Evolutionary conservation across 2,113 vertebrate species (phyloP).

Genomic region (human): GRCh38 chr21:35925001-35925500

Average conservation of each 20-base stretch:
- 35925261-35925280: not conserved
- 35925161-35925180: not conserved
- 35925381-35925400: not conserved
- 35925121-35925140: not conserved
- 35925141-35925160: not conserved
- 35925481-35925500: constrained; percentile 8
- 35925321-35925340: not conserved
- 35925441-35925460: not conserved
- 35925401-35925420: constrained; percentile 21
- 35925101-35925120: not conserved
- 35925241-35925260: not conserved
- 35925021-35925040: not conserved
- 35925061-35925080: not conserved
- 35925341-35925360: constrained; percentile 36
- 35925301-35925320: not conserved
- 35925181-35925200: not conserved
- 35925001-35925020: not conserved
- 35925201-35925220: not conserved
- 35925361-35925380: not conserved
- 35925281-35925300: fast-evolving
- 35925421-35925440: constrained; percentile 35
- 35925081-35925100: not conserved
- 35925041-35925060: not conserved
- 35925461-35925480: not conserved
- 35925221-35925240: not conserved